phyloP scores from a whole-genome alignment of 2,113 vertebrate genomes.

The Aviceda subcristata region DNA sequence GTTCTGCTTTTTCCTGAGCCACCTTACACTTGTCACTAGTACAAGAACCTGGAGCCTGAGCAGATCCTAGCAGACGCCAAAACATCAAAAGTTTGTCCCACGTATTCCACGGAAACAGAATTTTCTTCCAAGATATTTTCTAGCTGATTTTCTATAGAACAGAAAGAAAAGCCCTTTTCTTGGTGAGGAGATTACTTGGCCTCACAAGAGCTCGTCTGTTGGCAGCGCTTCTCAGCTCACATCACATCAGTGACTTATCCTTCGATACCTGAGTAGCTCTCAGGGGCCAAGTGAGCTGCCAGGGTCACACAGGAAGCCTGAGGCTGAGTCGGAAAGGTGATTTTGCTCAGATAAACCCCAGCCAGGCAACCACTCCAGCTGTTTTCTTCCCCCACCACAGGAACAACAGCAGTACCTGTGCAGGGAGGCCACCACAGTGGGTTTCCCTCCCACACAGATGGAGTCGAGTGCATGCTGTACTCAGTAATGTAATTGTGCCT shows the following conservation, averaged over 20 bases:
- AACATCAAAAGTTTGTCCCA: neutral
- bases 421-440: neutral
- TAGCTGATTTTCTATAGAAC: neutral
- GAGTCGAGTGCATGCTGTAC: neutral
- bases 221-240: neutral
- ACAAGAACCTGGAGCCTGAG: neutral
- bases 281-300: neutral
- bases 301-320: neutral
- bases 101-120: neutral
- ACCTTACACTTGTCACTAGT: neutral
- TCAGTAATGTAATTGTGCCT: neutral
- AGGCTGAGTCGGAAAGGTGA: neutral
- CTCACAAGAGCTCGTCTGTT: neutral
- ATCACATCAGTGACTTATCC: neutral
- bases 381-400: neutral
- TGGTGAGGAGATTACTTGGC: neutral
- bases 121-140: neutral
- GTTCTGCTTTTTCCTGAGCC: neutral
- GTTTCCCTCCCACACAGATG: neutral
- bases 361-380: rapidly evolving
- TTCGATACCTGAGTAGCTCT: neutral
- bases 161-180: neutral
- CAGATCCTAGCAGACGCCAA: neutral
- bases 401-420: neutral
- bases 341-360: neutral